phyloP scores from a whole-genome alignment of 2,888 invertebrate species.

The Xylota sylvarum region DNA sequence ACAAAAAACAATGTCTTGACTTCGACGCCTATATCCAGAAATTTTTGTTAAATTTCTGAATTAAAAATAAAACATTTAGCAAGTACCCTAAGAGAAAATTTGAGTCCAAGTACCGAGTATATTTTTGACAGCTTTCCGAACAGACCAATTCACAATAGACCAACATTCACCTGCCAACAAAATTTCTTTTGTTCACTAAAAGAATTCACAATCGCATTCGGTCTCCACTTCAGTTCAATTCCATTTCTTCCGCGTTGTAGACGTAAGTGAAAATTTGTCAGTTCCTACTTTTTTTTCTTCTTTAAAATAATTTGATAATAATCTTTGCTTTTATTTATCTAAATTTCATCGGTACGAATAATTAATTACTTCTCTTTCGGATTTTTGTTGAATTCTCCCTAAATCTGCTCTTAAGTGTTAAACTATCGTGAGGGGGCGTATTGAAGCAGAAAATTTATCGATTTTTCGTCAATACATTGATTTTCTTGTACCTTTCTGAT shows the following conservation, averaged over 20 bases:
- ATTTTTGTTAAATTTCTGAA: too few species aligned
- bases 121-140: neutral
- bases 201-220: slow-evolving; percentile 44
- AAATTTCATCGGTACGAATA: neutral
- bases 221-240: slow-evolving; percentile 59
- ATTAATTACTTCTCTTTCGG: neutral
- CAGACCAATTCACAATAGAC: slow-evolving; percentile 44
- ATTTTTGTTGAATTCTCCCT: neutral
- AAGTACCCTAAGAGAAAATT: neutral
- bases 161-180: slow-evolving; percentile 28
- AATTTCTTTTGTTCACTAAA: slow-evolving; percentile 43
- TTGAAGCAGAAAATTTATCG: slow-evolving; percentile 26
- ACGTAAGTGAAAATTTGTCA: slow-evolving; percentile 55
- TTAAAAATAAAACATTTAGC: neutral
- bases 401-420: neutral
- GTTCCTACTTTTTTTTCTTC: neutral
- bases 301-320: slow-evolving; percentile 23
- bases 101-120: neutral
- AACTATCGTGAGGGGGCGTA: slow-evolving; percentile 29
- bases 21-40: too few species aligned
- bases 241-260: slow-evolving; percentile 55
- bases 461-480: slow-evolving; percentile 43
- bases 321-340: neutral
- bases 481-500: slow-evolving; percentile 1
- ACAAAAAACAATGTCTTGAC: too few species aligned